Base-by-base conservation (phyloP, 2,113 vertebrate genomes). In the Vimba vimba region DNA sequence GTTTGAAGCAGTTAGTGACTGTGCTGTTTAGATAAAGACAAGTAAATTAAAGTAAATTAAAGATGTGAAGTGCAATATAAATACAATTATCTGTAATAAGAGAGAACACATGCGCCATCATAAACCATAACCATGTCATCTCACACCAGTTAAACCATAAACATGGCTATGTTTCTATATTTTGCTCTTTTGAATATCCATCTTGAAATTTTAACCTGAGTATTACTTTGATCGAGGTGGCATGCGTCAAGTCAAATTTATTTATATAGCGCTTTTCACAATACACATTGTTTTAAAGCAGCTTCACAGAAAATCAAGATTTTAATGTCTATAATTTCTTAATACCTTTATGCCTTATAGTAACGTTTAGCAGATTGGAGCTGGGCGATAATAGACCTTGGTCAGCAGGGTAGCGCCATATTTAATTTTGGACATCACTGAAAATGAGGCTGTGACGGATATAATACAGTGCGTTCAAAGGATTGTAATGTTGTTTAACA, bases 21-120 rank as follows among this genome's bases (percentile, higher is more conserved):
- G 50, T 60, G 75, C 27, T 77, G 75, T 77, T 77, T 77, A 77
- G 17, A 77, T 79, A 55, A 79, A 60, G 77, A 43, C 77, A 79
- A 13, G 77, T 52, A 52, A 52, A 52, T 52, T 17, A 52, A 79
- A 43, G 55, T 60, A 60, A 79, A 79, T 79, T 79, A 79, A 60
- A 79, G 77, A 79, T 59, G 30, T 39, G 27, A 11, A 6, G 33
- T 60, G 33, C 33, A 60, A 79, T 43, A 52, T 77, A 57, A 77
- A 77, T 23, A 60, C 52, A 60, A 79, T n/a, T 23, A 60, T 60
- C 55, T 60, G 77, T 79, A 79, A 79, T 79, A 79, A 59, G 55
- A 79, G 55, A 77, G 75, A 50, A 77, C 75, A 77, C 75, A 77
- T 33, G 17, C 33, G 75, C 75, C 50, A 77, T 77, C 75, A 77